Percentiles rank a stretch among this genome's conserved stretches.
Conservation (phyloP, 2,797 vertebrate genomes). For the Gobionotothen gibberifrons region DNA sequence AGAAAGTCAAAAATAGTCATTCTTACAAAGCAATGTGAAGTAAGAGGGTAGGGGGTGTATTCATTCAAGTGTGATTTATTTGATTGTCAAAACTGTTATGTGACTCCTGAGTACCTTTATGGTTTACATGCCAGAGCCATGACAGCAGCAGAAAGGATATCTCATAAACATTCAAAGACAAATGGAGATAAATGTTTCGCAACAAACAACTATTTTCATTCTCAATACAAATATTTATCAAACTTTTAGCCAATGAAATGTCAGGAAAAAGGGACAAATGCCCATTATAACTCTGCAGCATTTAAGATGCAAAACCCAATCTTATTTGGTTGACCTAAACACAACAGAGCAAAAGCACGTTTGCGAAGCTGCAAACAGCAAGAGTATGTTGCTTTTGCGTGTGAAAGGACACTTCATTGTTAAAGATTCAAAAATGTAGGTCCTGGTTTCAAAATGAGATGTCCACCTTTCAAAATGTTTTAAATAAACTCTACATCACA, state of each 20-base stretch:
- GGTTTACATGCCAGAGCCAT: not conserved
- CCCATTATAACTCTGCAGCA: not conserved
- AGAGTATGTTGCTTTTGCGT: not conserved
- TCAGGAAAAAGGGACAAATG: not conserved
- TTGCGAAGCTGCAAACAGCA: not conserved
- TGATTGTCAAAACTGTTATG: not conserved
- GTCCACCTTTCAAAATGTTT: too few species aligned
- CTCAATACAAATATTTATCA: accelerated
- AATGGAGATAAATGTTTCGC: not conserved
- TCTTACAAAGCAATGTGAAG: not conserved
- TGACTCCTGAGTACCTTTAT: not conserved
- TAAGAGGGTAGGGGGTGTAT: not conserved
- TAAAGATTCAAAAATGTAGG: not conserved
- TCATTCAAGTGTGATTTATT: constrained; percentile 1
- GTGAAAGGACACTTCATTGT: not conserved
- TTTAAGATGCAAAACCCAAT: not conserved
- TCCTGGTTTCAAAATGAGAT: not conserved
- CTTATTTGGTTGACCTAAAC: not conserved
- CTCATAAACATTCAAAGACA: not conserved
- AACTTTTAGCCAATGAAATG: not conserved
- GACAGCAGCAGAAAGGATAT: constrained; percentile 3
- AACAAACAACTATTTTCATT: not conserved
- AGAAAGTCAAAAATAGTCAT: not conserved
- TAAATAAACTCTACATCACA: too few species aligned
- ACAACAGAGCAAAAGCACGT: not conserved